phyloP scores from a whole-genome alignment of 2,888 invertebrate genomes.

The Cremastinae sp. region DNA sequence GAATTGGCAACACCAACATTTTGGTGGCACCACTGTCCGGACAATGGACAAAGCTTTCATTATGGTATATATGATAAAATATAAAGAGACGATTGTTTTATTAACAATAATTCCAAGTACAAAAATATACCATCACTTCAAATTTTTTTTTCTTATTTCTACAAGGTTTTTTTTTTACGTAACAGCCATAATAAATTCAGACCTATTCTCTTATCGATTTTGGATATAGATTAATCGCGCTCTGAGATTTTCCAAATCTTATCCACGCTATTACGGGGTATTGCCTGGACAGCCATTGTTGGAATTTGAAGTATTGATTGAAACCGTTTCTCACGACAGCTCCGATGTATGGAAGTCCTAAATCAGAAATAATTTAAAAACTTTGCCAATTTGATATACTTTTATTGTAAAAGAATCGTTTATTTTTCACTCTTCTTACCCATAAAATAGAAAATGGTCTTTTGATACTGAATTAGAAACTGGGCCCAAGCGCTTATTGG shows the following conservation, averaged over 20 bases:
- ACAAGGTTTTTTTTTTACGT: not conserved
- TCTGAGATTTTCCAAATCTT: slow-evolving; percentile 64
- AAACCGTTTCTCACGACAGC: slow-evolving; percentile 54
- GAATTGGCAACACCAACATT: no score
- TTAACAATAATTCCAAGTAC: not conserved
- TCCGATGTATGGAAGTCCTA: slow-evolving; percentile 68
- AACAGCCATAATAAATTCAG: not conserved
- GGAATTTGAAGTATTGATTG: slow-evolving; percentile 53
- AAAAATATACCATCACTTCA: not conserved
- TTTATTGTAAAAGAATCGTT: not conserved
- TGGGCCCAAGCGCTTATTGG: slow-evolving; percentile 62
- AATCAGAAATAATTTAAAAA: slow-evolving; percentile 5
- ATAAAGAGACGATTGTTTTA: no score
- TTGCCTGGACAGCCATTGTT: slow-evolving; percentile 56
- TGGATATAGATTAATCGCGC: slow-evolving; percentile 62
- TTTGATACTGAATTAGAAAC: slow-evolving; percentile 58
- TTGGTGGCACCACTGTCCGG: no score
- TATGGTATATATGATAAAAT: no score
- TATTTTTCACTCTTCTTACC: slow-evolving; percentile 60
- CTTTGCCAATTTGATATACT: not conserved
- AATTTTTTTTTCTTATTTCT: not conserved
- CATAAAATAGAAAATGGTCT: slow-evolving; percentile 43
- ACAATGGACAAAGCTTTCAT: no score
- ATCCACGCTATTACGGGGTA: slow-evolving; percentile 66
- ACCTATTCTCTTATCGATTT: slow-evolving; percentile 30